Evolutionary conservation across 2,888 invertebrate species (phyloP), one percentile per base, ranked within the genome.

Genomic region (Tribolium freemani): DNA sequence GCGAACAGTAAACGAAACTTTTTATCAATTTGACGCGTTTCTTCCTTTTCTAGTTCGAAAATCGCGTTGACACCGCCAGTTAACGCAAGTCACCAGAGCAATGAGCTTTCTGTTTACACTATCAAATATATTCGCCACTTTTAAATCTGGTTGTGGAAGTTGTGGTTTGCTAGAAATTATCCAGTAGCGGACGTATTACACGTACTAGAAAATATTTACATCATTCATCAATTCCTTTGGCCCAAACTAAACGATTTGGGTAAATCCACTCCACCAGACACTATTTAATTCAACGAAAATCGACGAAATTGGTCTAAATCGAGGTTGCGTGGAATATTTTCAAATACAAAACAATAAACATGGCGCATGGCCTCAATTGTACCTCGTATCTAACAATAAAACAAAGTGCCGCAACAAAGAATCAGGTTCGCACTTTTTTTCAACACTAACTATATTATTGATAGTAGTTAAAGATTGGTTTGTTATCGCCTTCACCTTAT

Each of bases 81-180:
- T 13, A 46, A 61, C 48, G 48, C 13, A 45, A 57, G 3, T 16
- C 9, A 48, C 26, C 46, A 48, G 61, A 61, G 20, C 61, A 61
- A 48, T 48, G 61, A 61, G 61, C 61, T 31, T 64, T n/a, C 5
- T 64, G 63, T 64, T 64, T 64, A 64, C 13, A 13, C 31, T 38
- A 50, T 48, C 31, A 31, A 64, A 64, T 64, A 50, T 50, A 26
- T 63, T 45, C 58, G 26, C 44, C 58, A 6, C 10, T 58, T 64
- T 64, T 31, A 64, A 64, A 64, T 64, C 5, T 64, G 63, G 51
- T 64, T 64, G 38, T 64, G 26, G 20, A 61, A 61, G n/a, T 60
- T 13, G n/a, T 61, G 60, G 46, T 61, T 46, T 48, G 26, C 10
- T 11, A 21, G 48, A 48, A 46, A 51, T 64, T 64, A 51, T 38